Evolutionary conservation across 2,113 vertebrate genomes (phyloP).

Genomic region (Gnathonemus longibarbis): DNA sequence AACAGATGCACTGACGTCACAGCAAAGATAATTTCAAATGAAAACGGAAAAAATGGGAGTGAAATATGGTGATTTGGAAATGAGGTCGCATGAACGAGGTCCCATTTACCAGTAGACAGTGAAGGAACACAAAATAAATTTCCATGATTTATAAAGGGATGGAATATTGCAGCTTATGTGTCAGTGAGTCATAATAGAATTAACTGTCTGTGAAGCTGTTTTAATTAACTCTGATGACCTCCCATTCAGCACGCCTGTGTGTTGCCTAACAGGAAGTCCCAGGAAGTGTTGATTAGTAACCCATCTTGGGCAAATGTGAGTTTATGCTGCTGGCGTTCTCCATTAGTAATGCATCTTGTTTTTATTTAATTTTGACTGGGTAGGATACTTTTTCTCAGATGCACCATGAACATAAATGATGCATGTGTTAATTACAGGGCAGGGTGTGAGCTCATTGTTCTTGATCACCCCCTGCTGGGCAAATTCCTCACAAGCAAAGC

Average conservation of each 20-base stretch:
- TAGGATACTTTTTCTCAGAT: not conserved
- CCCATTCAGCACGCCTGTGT: not conserved
- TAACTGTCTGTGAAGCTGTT: constrained; percentile 15
- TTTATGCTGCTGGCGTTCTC: not conserved
- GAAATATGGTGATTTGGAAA: not conserved
- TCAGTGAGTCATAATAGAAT: constrained; percentile 17
- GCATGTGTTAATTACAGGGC: constrained; percentile 9
- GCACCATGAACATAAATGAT: not conserved
- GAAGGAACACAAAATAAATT: not conserved
- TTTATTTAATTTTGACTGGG: constrained; percentile 1
- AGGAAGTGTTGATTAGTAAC: constrained; percentile 15
- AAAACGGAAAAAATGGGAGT: not conserved
- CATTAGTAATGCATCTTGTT: not conserved
- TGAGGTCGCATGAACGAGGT: not conserved
- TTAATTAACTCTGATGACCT: constrained; percentile 10
- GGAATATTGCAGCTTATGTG: constrained; percentile 15
- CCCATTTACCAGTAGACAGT: not conserved
- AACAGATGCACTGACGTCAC: not conserved
- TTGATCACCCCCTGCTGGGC: not conserved
- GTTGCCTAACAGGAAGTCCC: not conserved
- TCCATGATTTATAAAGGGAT: not conserved
- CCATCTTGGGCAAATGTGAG: not conserved
- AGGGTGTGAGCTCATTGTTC: not conserved
- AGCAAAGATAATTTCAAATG: not conserved
- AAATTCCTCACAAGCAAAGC: not conserved